Conservation (phyloP, 2,888 invertebrate species). For the Coremacera marginata region DNA sequence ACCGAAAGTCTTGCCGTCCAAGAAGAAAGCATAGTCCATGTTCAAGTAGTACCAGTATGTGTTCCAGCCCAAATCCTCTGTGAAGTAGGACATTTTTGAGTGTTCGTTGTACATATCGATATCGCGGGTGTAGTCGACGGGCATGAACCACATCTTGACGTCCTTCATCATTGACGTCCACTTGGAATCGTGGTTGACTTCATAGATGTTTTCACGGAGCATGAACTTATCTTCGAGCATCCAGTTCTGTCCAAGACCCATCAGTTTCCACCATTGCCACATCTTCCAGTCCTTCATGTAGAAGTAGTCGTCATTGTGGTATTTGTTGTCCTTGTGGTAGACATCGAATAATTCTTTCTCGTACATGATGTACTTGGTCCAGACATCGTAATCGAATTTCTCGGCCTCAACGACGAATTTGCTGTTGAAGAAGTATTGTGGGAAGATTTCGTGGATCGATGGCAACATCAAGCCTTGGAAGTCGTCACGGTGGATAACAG, state of each 20-base stretch:
- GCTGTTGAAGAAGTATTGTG: constrained; percentile 77
- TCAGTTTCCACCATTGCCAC: constrained; percentile 56
- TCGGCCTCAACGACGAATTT: constrained; percentile 77
- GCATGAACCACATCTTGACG: constrained; percentile 53
- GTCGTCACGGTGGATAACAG: constrained; percentile 75
- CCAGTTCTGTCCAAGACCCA: constrained; percentile 53
- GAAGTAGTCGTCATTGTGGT: constrained; percentile 43
- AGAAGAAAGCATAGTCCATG: constrained; percentile 75
- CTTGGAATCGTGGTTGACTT: constrained; percentile 46
- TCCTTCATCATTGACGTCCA: constrained; percentile 45
- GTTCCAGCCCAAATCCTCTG: constrained; percentile 79
- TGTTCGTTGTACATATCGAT: constrained; percentile 70
- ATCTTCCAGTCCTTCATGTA: constrained; percentile 51
- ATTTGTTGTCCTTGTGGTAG: constrained; percentile 47
- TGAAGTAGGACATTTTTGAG: constrained; percentile 75
- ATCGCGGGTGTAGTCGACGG: constrained; percentile 74
- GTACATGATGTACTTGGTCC: constrained; percentile 66
- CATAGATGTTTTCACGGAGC: constrained; percentile 48
- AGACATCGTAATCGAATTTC: constrained; percentile 70
- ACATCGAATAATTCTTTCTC: constrained; percentile 53
- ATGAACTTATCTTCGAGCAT: constrained; percentile 48
- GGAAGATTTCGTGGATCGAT: constrained; percentile 79
- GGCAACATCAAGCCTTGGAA: constrained; percentile 76
- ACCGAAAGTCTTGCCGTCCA: constrained; percentile 71
- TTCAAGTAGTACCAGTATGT: constrained; percentile 74